These are phyloP conservation scores for Epirrhoe tristata DNA, from an alignment of 2,888 invertebrate species.

Conservation along the genomic window DNA sequence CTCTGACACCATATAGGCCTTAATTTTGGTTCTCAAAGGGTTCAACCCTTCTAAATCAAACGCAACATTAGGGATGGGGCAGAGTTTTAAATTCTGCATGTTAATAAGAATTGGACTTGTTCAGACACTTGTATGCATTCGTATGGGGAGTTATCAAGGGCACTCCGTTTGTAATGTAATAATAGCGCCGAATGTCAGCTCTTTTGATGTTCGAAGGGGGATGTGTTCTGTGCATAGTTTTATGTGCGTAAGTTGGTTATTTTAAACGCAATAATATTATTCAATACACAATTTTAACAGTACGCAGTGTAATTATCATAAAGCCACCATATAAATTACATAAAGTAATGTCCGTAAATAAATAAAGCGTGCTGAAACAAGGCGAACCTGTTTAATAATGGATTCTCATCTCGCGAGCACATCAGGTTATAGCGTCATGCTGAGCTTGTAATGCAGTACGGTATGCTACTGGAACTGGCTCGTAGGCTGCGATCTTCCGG, in stretches of 20 bases:
- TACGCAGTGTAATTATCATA: slow-evolving; percentile 35
- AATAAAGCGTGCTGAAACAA: slow-evolving; percentile 55
- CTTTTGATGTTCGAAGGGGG: slow-evolving; percentile 60
- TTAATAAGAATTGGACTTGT: slow-evolving; percentile 83
- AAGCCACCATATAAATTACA: slow-evolving; percentile 35
- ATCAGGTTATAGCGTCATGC: slow-evolving; percentile 61
- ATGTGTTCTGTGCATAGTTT: slow-evolving; percentile 46
- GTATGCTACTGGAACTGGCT: slow-evolving; percentile 61
- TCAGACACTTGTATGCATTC: slow-evolving; percentile 80
- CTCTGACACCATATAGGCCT: slow-evolving; percentile 62
- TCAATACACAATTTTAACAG: slow-evolving; percentile 15
- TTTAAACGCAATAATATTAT: slow-evolving; percentile 25
- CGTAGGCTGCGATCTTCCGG: slow-evolving; percentile 41
- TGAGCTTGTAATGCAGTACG: slow-evolving; percentile 49
- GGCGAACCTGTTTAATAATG: slow-evolving; percentile 65
- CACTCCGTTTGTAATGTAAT: slow-evolving; percentile 80
- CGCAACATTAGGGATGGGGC: slow-evolving; percentile 76
- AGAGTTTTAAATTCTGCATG: slow-evolving; percentile 79
- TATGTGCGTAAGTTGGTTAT: slow-evolving; percentile 31
- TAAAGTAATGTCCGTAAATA: slow-evolving; percentile 56
- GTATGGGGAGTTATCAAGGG: slow-evolving; percentile 81
- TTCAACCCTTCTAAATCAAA: slow-evolving; percentile 75
- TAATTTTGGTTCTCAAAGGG: slow-evolving; percentile 77
- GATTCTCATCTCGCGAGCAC: slow-evolving; percentile 57
- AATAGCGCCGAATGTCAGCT: slow-evolving; percentile 74